phyloP scores from a whole-genome alignment of 92 coral and sea anemone genomes.

The Actinostola sp. region DNA sequence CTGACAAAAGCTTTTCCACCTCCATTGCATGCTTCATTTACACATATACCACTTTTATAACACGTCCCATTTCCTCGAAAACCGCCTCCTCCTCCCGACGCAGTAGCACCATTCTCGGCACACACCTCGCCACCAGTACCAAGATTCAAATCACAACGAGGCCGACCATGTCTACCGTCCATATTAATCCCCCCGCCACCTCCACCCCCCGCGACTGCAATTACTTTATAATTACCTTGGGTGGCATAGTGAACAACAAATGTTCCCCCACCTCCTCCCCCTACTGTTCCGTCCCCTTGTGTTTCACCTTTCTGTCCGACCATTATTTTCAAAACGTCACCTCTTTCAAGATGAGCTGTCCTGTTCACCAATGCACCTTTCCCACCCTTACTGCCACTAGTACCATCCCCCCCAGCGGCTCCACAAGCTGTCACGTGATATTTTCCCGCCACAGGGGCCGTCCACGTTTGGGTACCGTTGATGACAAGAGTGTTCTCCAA shows the following conservation, averaged over 20 bases:
- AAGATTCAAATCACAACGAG: neutral
- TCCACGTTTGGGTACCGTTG: slow-evolving; percentile 64
- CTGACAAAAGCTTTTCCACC: slow-evolving; percentile 43
- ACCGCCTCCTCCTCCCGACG: slow-evolving; percentile 72
- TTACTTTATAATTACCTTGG: no score
- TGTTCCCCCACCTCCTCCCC: slow-evolving; percentile 77
- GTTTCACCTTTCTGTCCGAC: slow-evolving; percentile 58
- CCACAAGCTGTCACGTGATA: slow-evolving; percentile 54
- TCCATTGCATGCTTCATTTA: slow-evolving; percentile 12
- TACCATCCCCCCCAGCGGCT: slow-evolving; percentile 58
- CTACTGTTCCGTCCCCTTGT: neutral
- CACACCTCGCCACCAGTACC: slow-evolving; percentile 60
- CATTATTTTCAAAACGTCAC: slow-evolving; percentile 35
- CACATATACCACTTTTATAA: slow-evolving; percentile 14
- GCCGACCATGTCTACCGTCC: slow-evolving; percentile 29
- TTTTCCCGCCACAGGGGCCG: slow-evolving; percentile 51
- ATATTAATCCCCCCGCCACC: slow-evolving; percentile 65
- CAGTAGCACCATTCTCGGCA: neutral
- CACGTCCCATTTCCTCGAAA: slow-evolving; percentile 42
- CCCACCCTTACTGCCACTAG: neutral
- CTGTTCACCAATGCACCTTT: slow-evolving; percentile 55
- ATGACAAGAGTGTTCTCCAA: slow-evolving; percentile 41
- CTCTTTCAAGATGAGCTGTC: slow-evolving; percentile 26
- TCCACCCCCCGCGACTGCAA: slow-evolving; percentile 59
- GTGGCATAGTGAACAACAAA: slow-evolving; percentile 24